These are phyloP conservation scores for Lontra canadensis DNA, from an alignment of 2,113 vertebrate species.

Conservation along the genomic window DNA sequence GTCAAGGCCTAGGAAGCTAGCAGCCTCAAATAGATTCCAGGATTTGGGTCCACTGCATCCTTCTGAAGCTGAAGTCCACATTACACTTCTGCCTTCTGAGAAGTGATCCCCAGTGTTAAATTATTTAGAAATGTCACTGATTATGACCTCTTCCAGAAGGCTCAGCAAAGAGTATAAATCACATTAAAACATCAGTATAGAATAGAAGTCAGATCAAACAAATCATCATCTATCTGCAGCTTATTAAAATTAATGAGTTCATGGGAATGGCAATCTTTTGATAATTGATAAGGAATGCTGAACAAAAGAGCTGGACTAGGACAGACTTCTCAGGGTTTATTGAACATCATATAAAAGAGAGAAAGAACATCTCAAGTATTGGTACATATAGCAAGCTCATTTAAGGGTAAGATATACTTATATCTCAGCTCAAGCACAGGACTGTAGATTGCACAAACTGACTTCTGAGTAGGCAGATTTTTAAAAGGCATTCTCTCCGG, in stretches of 20 bases:
- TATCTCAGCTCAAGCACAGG: background rate
- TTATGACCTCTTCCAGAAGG: background rate
- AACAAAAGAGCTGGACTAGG: background rate
- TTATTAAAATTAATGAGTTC: slow-evolving; percentile 7
- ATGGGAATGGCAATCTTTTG: background rate
- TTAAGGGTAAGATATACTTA: background rate
- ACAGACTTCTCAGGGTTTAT: background rate
- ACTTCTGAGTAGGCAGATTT: background rate
- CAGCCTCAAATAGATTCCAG: background rate
- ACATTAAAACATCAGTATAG: background rate
- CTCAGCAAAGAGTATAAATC: background rate
- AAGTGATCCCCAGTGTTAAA: background rate
- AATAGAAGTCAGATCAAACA: background rate
- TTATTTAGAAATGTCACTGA: background rate
- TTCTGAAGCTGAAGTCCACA: background rate
- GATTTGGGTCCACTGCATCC: background rate
- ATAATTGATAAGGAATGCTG: background rate
- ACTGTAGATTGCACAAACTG: background rate
- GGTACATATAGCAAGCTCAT: background rate
- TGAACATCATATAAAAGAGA: background rate
- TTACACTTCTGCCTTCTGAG: background rate
- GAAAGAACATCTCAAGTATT: background rate
- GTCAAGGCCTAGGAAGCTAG: background rate
- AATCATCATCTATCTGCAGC: background rate
- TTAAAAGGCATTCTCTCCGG: background rate